A percentile compares a stretch with the other conserved stretches of the same genome.
Conservation (phyloP, 2,888 invertebrate species). For the Lysandra bellargus region DNA sequence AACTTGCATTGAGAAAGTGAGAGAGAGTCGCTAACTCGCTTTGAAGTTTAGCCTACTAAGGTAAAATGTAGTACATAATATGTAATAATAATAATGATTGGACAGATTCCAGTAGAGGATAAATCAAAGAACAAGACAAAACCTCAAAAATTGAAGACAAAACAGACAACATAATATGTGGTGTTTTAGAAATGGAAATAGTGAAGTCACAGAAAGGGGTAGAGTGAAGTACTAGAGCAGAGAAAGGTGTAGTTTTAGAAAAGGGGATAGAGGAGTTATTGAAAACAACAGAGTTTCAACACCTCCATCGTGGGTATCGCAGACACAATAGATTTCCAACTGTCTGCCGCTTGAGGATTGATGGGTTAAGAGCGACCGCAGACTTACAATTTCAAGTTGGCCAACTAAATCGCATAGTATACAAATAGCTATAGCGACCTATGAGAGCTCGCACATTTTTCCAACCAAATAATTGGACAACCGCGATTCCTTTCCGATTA, state of each 20-base stretch:
- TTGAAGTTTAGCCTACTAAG: background rate
- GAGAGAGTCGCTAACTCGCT: background rate
- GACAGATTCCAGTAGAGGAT: background rate
- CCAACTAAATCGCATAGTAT: no score
- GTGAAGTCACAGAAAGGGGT: no score
- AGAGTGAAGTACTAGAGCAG: no score
- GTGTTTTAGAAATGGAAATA: background rate
- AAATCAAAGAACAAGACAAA: background rate
- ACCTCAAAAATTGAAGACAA: background rate
- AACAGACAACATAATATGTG: background rate
- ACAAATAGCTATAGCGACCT: no score
- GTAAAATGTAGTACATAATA: background rate
- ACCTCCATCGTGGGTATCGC: no score
- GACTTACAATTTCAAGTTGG: no score
- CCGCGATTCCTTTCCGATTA: no score
- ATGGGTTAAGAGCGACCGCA: background rate
- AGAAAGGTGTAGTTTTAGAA: background rate
- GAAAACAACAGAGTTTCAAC: background rate
- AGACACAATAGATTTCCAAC: no score
- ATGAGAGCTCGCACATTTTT: no score
- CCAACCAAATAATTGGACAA: no score
- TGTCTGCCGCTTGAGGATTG: no score
- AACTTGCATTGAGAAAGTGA: constrained; percentile 14
- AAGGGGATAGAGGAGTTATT: background rate
- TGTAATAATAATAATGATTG: background rate